Evolutionary conservation across 1,140 invertebrate species (phyloP), one percentile per base, ranked within the genome.

Genomic region (Caenorhabditis tropicalis): DNA sequence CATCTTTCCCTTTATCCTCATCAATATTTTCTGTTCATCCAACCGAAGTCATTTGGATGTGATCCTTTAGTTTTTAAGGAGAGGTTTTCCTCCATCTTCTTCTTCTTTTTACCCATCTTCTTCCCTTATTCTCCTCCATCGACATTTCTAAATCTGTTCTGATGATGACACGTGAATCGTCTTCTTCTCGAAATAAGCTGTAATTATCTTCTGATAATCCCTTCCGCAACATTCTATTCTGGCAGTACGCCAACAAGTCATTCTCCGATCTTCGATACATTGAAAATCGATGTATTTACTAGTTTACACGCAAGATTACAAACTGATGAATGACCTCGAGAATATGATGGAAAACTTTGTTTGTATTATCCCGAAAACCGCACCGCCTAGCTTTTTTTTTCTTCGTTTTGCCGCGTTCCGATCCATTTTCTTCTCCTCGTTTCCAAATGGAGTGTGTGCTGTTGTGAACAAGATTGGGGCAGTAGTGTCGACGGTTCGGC

Each of bases 181-280:
- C 70, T 7, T 39, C 12, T 27, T 15, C 10, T 29, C 1, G 2
- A 31, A 33, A 81, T 81, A 53, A 53, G 51, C 79, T 81, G 79
- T 81, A 81, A 51, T 81, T 81, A 51, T 56, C 51, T 81, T 24
- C 33, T 81, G 46, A 56, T 53, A 74, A 74, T 74, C 65, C 65
- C 29, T 24, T 51, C 48, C 24, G 16, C n/a, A 15, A 48, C 19
- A 7, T 48, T 46, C 74, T 79, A n/a, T n/a, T n/a, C n/a, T 79
- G 48, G 39, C 74, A 79, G 9, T 51, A 0, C 21, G 48, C 74
- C 48, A 48, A 79, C 15, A 19, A 16, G 43, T 46, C 9, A 46
- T 46, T 12, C 43, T 16, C 16, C 43, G 15, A 19, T 51, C 48
- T 51, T n/a, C n/a, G 2, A 6, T 5, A 15, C 48, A 51, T 51